phyloP scores from a whole-genome alignment of 2,113 vertebrate species.

The Pteronura brasiliensis region DNA sequence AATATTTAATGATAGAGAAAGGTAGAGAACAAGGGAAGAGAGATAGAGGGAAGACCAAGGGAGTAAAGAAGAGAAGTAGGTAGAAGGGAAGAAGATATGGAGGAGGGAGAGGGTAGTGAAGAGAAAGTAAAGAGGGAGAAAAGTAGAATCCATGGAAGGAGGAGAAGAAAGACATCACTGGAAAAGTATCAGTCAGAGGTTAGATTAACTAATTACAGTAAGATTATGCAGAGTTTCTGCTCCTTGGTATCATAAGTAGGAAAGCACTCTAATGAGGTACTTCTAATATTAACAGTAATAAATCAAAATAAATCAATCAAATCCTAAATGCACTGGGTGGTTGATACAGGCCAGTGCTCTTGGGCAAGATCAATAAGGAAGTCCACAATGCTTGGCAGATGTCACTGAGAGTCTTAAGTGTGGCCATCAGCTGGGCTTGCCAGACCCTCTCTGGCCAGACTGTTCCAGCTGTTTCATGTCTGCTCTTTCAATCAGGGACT shows the following conservation, averaged over 20 bases:
- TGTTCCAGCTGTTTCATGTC: neutral
- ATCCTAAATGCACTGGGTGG: neutral
- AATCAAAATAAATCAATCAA: neutral
- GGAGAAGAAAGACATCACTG: neutral
- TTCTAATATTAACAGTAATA: neutral
- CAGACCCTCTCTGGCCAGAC: neutral
- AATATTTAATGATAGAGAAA: neutral
- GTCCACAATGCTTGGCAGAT: neutral
- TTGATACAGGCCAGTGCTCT: neutral
- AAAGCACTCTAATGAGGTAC: neutral
- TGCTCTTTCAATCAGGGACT: neutral
- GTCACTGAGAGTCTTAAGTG: neutral
- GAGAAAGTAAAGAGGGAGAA: neutral
- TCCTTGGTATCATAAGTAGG: neutral
- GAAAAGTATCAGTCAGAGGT: neutral
- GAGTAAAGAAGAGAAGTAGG: neutral
- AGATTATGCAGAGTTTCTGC: neutral
- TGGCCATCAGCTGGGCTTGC: neutral
- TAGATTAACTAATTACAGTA: neutral
- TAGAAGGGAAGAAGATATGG: neutral
- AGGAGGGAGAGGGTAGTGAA: neutral
- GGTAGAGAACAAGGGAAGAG: neutral
- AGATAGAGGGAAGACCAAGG: neutral
- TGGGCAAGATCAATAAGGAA: neutral
- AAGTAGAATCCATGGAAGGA: neutral